phyloP scores from a whole-genome alignment of 2,888 invertebrate genomes.

The Caradrina kadenii region DNA sequence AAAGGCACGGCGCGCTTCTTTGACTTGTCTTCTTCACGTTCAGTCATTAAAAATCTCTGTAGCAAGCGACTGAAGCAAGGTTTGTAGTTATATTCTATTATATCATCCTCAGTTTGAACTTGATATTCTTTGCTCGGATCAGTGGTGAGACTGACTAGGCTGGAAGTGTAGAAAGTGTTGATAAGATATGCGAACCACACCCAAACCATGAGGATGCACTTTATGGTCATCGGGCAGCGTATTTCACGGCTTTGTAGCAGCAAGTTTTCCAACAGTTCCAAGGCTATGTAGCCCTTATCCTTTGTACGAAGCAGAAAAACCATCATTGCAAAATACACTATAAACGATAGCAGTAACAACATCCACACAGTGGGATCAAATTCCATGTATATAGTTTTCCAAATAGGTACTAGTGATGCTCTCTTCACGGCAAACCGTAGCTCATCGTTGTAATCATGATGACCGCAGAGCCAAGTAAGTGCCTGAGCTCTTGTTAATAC shows the following conservation, averaged over 20 bases:
- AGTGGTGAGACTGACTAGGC: slow-evolving; percentile 71
- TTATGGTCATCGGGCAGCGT: slow-evolving; percentile 51
- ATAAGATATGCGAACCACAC: slow-evolving; percentile 73
- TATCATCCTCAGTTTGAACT: slow-evolving; percentile 68
- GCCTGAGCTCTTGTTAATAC: slow-evolving; percentile 43
- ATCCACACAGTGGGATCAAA: slow-evolving; percentile 72
- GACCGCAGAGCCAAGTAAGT: slow-evolving; percentile 69
- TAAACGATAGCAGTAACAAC: slow-evolving; percentile 61
- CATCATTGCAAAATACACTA: slow-evolving; percentile 65
- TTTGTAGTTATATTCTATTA: slow-evolving; percentile 64
- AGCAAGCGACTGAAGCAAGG: slow-evolving; percentile 75
- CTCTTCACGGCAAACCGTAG: slow-evolving; percentile 68
- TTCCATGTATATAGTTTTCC: slow-evolving; percentile 71
- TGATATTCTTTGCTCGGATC: slow-evolving; percentile 71
- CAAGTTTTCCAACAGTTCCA: slow-evolving; percentile 69
- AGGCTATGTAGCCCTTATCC: slow-evolving; percentile 64
- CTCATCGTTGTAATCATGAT: slow-evolving; percentile 69
- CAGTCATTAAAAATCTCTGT: slow-evolving; percentile 42
- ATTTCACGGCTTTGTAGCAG: slow-evolving; percentile 66
- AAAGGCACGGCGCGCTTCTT: background rate
- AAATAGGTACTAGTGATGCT: slow-evolving; percentile 60
- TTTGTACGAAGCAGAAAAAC: slow-evolving; percentile 52
- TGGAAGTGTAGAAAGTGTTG: slow-evolving; percentile 72
- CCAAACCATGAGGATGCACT: slow-evolving; percentile 69
- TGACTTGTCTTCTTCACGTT: slow-evolving; percentile 1